Conservation (phyloP, 2,888 invertebrate genomes). For the Acronicta psi region DNA sequence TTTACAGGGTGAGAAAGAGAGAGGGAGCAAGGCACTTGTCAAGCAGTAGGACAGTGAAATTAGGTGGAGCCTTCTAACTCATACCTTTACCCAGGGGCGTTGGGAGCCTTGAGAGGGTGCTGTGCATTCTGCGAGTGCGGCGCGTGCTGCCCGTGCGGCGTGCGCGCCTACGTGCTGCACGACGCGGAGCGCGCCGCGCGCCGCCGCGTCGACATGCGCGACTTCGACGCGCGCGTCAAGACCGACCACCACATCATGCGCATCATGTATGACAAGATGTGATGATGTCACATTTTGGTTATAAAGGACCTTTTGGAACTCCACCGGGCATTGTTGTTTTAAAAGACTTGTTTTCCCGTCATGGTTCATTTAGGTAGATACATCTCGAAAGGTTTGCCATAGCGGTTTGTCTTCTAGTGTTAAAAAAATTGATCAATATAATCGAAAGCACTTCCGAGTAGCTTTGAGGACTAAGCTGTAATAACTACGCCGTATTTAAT, state of each 20-base stretch:
- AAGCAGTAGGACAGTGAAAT: no score
- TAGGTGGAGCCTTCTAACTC: not conserved
- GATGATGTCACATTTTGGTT: not conserved
- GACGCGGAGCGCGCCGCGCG: conserved; percentile 66
- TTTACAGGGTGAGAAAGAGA: no score
- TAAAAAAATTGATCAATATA: no score
- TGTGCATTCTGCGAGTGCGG: conserved; percentile 76
- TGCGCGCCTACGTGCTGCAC: conserved; percentile 60
- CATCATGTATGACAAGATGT: conserved; percentile 69
- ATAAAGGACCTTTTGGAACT: not conserved
- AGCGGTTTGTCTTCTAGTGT: no score
- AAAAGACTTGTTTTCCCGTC: not conserved
- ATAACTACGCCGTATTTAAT: no score
- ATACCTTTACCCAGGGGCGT: conserved; percentile 66
- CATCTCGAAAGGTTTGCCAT: no score
- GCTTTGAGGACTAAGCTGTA: no score
- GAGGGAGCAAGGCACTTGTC: no score
- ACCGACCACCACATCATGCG: conserved; percentile 61
- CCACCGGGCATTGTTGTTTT: not conserved
- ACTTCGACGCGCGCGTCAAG: conserved; percentile 71
- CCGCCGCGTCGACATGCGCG: conserved; percentile 67
- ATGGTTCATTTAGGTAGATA: no score
- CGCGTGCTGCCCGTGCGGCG: conserved; percentile 60
- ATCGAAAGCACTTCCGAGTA: no score
- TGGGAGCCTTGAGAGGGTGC: conserved; percentile 63